Base-by-base conservation (phyloP, 2,113 vertebrate genomes). In the Sebastes fasciatus region DNA sequence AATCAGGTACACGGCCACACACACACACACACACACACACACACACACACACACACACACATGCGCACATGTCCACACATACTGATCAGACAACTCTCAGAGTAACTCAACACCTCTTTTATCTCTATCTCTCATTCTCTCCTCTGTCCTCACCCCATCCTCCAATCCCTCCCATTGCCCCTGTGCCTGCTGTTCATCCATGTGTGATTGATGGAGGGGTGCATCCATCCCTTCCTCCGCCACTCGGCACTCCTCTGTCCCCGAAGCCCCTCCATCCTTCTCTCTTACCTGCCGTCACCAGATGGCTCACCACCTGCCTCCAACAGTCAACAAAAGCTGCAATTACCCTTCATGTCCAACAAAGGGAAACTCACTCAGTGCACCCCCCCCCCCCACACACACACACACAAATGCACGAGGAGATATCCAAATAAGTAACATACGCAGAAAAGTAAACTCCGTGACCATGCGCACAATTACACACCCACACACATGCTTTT, bases 251-350 rank as follows among this genome's bases (percentile, higher is more conserved):
- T 85, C 71, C 73, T 77, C 77, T 75, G 79, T 91, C 87, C 89
- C 91, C 83, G 49, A 86, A 92, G 88, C 84, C 82, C 66, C 79
- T 66, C 84, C 78, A 82, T 90, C 86, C 84, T 79, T 83, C 83
- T 89, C 85, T 91, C 79, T 91, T 92, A 93, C 92, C 91, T 93
- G 89, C 91, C 84, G 77, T 91, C 88, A 89, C 88, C 94, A 95
- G 94, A 94, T 95, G 94, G 93, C 92, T 82, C 87, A 73, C 88
- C 94, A 94, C 91, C 93, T 95, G 94, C 89, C 87, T 78, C 72
- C 67, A 88, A 83, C 88, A 86, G 86, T 86, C 86, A 92, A 94
- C 91, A 93, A 94, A 94, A 92, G 85, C 89, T 86, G 82, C 90
- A 93, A 92, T 94, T 93, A 93, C 83, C 88, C 75, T 88, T 87